phyloP scores from a whole-genome alignment of 2,888 invertebrate genomes.

The Caenorhabditis plicata region DNA sequence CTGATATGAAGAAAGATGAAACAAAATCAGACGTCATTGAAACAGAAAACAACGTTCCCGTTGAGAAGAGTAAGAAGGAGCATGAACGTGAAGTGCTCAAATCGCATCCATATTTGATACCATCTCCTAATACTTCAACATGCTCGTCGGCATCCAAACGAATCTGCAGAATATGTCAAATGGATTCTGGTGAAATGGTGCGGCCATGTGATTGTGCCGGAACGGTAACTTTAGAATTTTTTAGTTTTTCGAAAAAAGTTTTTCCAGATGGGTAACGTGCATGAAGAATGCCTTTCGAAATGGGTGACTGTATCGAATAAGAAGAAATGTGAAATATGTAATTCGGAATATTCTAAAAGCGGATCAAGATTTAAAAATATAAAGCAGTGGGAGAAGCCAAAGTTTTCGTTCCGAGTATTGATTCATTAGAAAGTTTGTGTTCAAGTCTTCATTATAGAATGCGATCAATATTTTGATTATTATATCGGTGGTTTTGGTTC shows the following conservation, averaged over 20 bases:
- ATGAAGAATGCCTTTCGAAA: slow-evolving; percentile 51
- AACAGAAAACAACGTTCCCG: no score
- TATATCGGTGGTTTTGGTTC: slow-evolving; percentile 4
- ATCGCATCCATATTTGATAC: slow-evolving; percentile 17
- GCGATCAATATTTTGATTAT: slow-evolving; percentile 13
- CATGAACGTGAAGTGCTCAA: no score
- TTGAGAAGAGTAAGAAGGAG: no score
- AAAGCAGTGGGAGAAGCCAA: slow-evolving; percentile 45
- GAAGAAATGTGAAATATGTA: slow-evolving; percentile 53
- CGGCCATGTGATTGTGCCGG: slow-evolving; percentile 57
- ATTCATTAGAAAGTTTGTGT: no score
- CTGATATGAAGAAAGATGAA: no score
- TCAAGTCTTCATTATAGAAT: slow-evolving; percentile 10
- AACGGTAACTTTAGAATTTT: slow-evolving; percentile 37
- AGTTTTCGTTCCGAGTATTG: slow-evolving; percentile 17
- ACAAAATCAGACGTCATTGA: no score
- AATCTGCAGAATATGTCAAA: slow-evolving; percentile 59
- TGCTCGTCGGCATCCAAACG: slow-evolving; percentile 26
- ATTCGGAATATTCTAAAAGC: slow-evolving; percentile 43
- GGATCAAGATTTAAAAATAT: slow-evolving; percentile 41
- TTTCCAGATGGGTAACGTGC: slow-evolving; percentile 51
- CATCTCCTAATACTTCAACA: slow-evolving; percentile 13
- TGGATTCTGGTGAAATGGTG: slow-evolving; percentile 53
- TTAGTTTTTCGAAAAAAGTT: neutral
- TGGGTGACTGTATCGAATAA: slow-evolving; percentile 54